A percentile compares a stretch with the other conserved stretches of the same genome.
These are phyloP conservation scores for Metallyticus violacea DNA, from an alignment of 2,888 invertebrate species.

Conservation along the genomic window DNA sequence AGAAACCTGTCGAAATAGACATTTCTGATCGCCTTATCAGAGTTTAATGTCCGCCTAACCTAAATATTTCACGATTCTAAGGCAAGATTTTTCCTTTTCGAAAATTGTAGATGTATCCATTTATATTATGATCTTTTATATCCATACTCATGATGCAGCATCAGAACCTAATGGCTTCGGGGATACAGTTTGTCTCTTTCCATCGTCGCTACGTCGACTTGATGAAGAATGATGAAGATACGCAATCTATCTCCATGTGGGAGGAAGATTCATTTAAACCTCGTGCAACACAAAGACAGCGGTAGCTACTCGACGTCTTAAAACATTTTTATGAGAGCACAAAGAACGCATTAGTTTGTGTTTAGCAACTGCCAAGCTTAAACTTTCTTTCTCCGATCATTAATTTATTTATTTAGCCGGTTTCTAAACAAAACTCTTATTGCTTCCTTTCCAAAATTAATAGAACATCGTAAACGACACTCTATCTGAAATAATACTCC, in stretches of 20 bases:
- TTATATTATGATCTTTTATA: neutral
- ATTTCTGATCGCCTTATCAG: no score
- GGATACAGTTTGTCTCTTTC: neutral
- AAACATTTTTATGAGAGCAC: neutral
- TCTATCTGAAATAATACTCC: no score
- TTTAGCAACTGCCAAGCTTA: neutral
- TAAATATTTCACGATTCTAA: no score
- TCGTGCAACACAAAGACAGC: neutral
- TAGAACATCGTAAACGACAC: no score
- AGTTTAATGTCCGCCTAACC: no score
- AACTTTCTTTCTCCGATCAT: neutral
- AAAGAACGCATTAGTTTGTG: neutral
- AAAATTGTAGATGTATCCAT: neutral
- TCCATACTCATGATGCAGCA: neutral
- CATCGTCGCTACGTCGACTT: neutral
- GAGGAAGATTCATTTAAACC: neutral
- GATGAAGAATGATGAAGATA: neutral
- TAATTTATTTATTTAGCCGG: no score
- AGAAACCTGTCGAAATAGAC: no score
- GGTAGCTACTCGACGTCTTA: neutral
- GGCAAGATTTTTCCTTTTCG: neutral
- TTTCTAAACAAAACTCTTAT: no score
- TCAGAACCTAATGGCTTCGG: neutral
- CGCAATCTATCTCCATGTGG: neutral
- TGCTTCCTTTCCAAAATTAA: no score